Conservation (phyloP, 30 jellyfish, hydroid and myxozoan species). For the Aurelia sp. region DNA sequence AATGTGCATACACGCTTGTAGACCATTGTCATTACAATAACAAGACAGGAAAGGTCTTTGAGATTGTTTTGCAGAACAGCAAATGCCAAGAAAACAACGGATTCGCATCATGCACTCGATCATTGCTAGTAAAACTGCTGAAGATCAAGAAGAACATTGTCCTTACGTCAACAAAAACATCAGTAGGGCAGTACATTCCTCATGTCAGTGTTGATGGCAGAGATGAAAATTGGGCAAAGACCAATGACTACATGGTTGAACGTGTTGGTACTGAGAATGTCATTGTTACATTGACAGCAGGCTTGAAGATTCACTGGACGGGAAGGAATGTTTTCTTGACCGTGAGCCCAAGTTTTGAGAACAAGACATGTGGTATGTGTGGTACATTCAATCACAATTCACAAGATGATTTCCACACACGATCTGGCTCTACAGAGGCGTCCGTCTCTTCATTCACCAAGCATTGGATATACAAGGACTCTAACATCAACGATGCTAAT, state of each 20-base stretch:
- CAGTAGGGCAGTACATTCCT: constrained; percentile 68
- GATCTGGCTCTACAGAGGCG: constrained; percentile 87
- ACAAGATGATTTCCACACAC: constrained; percentile 96
- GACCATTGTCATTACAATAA: constrained; percentile 94
- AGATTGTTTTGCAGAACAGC: constrained; percentile 76
- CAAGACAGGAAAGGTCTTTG: constrained; percentile 77
- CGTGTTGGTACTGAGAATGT: constrained; percentile 87
- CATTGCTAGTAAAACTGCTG: constrained; percentile 81
- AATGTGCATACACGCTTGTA: constrained; percentile 91
- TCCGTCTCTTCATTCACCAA: constrained; percentile 77
- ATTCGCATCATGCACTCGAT: constrained; percentile 86
- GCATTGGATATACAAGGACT: constrained; percentile 88
- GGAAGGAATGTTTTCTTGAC: constrained; percentile 89
- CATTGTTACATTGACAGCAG: constrained; percentile 47
- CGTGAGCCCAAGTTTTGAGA: constrained; percentile 83
- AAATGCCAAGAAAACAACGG: constrained; percentile 78
- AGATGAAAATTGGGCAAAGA: constrained; percentile 62
- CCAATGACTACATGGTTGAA: constrained; percentile 71
- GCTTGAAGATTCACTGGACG: constrained; percentile 88
- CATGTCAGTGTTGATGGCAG: constrained; percentile 79
- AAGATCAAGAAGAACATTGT: constrained; percentile 58
- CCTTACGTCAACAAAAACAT: constrained; percentile 37
- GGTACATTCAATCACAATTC: constrained; percentile 94
- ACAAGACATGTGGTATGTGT: constrained; percentile 97
- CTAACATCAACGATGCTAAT: constrained; percentile 69